phyloP scores from a whole-genome alignment of 2,888 invertebrate genomes.

The Augochlorella aurata region DNA sequence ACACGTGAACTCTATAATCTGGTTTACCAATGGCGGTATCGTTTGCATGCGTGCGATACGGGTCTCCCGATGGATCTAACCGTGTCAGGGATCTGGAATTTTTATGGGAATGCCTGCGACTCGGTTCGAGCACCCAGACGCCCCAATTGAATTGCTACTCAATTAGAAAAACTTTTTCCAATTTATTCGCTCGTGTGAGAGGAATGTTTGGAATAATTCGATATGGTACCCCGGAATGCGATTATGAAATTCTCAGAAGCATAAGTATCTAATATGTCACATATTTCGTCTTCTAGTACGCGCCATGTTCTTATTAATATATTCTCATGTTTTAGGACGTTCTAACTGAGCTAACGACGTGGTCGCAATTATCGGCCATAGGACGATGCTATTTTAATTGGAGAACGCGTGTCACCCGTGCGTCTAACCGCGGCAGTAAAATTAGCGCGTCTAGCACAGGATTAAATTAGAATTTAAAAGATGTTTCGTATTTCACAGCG shows the following conservation, averaged over 20 bases:
- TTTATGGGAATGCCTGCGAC: slow-evolving; percentile 45
- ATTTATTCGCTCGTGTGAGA: neutral
- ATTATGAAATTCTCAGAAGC: neutral
- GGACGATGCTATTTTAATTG: neutral
- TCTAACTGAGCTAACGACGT: too few species aligned
- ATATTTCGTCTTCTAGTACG: too few species aligned
- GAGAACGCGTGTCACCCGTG: neutral
- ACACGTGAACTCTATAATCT: slow-evolving; percentile 69
- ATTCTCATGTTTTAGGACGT: too few species aligned
- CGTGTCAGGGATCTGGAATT: slow-evolving; percentile 56
- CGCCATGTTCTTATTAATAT: too few species aligned
- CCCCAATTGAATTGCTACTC: slow-evolving; percentile 44
- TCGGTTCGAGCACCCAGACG: slow-evolving; percentile 20
- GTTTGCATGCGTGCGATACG: slow-evolving; percentile 41
- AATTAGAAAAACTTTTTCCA: slow-evolving; percentile 15
- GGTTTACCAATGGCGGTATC: slow-evolving; percentile 50
- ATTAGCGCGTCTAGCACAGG: neutral
- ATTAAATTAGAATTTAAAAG: neutral
- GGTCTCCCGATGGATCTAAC: slow-evolving; percentile 41
- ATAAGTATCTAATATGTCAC: neutral
- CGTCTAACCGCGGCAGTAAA: neutral
- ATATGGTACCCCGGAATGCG: neutral
- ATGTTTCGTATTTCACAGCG: neutral
- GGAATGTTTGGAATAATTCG: neutral
- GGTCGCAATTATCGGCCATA: neutral